Conservation (phyloP, 2,113 vertebrate species). For the Peromyscus polionotus region DNA sequence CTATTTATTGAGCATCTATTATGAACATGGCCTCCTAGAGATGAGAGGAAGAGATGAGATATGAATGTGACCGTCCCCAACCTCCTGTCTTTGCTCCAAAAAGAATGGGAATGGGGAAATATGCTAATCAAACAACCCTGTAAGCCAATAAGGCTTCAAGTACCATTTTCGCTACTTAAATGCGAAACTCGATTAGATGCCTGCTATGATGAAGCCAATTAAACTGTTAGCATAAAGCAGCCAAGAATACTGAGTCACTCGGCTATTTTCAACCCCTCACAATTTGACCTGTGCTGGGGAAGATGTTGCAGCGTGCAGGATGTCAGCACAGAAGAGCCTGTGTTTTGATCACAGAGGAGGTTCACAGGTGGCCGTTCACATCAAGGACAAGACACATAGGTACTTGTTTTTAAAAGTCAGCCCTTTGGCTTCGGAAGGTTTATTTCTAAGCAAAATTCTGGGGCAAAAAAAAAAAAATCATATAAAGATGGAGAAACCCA, state of each 20-base stretch:
- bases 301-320: slow-evolving; percentile 27
- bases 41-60: background rate
- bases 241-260: slow-evolving; percentile 78
- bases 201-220: slow-evolving; percentile 64
- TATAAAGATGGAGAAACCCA: background rate
- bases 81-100: slow-evolving; percentile 29
- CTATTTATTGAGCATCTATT: slow-evolving; percentile 56
- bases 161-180: slow-evolving; percentile 63
- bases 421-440: background rate
- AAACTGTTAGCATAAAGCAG: slow-evolving; percentile 73
- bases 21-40: background rate
- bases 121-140: slow-evolving; percentile 17
- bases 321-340: slow-evolving; percentile 40
- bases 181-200: slow-evolving; percentile 67
- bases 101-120: background rate
- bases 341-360: background rate
- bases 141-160: slow-evolving; percentile 58
- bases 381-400: slow-evolving; percentile 63
- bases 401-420: slow-evolving; percentile 39
- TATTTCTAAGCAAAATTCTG: slow-evolving; percentile 51
- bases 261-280: slow-evolving; percentile 76
- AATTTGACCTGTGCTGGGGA: slow-evolving; percentile 81
- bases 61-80: background rate
- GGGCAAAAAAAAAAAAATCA: background rate
- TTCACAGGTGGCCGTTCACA: slow-evolving; percentile 42